These are phyloP conservation scores for Chaenocephalus aceratus DNA, from an alignment of 2,113 vertebrate species.

Conservation along the genomic window DNA sequence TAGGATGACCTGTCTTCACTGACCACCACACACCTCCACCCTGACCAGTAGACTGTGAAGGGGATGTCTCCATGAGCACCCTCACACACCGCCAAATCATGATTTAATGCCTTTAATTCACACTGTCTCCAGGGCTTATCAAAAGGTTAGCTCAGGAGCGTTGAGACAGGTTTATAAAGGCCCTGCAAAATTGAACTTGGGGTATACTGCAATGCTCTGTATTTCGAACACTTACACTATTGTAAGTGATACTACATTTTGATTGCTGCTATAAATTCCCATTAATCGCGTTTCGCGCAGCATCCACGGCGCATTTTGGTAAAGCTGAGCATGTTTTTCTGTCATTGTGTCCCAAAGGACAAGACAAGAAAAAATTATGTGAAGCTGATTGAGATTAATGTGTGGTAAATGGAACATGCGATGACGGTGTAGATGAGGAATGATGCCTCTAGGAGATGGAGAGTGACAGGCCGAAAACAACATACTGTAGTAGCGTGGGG, in stretches of 20 bases:
- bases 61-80: constrained; percentile 92
- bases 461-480: constrained; percentile 67
- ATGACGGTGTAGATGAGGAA: constrained; percentile 67
- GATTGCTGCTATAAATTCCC: constrained; percentile 38
- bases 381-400: constrained; percentile 72
- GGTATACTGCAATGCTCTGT: constrained; percentile 12
- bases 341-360: constrained; percentile 47
- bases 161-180: constrained; percentile 67
- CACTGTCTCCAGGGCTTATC: constrained; percentile 86
- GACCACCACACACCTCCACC: constrained; percentile 81
- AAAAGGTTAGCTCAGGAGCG: constrained; percentile 77
- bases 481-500: constrained; percentile 17
- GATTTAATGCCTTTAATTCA: constrained; percentile 98
- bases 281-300: constrained; percentile 12
- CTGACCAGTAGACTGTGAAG: constrained; percentile 91
- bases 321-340: constrained; percentile 50
- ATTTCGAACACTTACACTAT: constrained; percentile 18
- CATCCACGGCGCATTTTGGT: constrained; percentile 31
- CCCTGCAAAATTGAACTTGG: constrained; percentile 34
- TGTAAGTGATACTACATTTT: constrained; percentile 25
- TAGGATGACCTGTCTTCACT: constrained; percentile 92
- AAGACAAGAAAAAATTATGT: constrained; percentile 47
- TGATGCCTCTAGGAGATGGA: constrained; percentile 63
- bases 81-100: constrained; percentile 85
- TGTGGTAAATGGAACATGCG: constrained; percentile 70